Percentiles rank a stretch among this genome's conserved stretches.
Conservation (phyloP, 2,888 invertebrate species). For the Heteromurus nitidus region DNA sequence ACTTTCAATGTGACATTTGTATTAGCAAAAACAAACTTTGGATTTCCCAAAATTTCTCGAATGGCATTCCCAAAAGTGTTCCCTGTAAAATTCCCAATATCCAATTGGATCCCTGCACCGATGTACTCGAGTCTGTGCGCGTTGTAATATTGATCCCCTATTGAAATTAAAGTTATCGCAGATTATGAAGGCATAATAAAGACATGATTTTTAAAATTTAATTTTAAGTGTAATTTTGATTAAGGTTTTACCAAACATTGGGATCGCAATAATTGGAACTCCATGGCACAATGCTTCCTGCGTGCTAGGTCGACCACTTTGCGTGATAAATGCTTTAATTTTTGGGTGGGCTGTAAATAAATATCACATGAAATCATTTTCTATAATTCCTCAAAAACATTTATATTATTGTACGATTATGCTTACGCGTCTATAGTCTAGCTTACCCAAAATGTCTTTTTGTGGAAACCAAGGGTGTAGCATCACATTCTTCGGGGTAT, state of each 20-base stretch:
- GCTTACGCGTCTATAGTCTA: background rate
- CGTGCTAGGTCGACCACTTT: conserved; percentile 54
- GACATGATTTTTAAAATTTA: background rate
- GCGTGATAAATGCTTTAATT: conserved; percentile 65
- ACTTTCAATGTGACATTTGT: background rate
- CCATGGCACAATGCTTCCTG: conserved; percentile 69
- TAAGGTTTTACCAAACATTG: conserved; percentile 57
- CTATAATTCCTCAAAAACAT: too few species aligned
- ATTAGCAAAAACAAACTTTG: conserved; percentile 28
- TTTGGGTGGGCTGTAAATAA: conserved; percentile 29
- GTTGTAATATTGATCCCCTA: conserved; percentile 64
- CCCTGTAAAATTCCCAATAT: conserved; percentile 41
- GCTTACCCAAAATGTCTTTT: conserved; percentile 71
- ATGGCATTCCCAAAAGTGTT: conserved; percentile 10
- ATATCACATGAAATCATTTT: background rate
- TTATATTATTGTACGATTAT: background rate
- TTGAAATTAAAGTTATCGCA: conserved; percentile 4
- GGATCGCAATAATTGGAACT: conserved; percentile 65
- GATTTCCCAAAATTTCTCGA: conserved; percentile 16
- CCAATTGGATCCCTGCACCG: conserved; percentile 39
- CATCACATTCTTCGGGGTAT: conserved; percentile 70
- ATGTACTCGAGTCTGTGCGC: conserved; percentile 36
- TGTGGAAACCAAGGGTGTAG: conserved; percentile 72
- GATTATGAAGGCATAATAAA: background rate
- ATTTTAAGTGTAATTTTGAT: background rate